Conservation (phyloP, 2,888 invertebrate species). For the Drosophila setosimentum region DNA sequence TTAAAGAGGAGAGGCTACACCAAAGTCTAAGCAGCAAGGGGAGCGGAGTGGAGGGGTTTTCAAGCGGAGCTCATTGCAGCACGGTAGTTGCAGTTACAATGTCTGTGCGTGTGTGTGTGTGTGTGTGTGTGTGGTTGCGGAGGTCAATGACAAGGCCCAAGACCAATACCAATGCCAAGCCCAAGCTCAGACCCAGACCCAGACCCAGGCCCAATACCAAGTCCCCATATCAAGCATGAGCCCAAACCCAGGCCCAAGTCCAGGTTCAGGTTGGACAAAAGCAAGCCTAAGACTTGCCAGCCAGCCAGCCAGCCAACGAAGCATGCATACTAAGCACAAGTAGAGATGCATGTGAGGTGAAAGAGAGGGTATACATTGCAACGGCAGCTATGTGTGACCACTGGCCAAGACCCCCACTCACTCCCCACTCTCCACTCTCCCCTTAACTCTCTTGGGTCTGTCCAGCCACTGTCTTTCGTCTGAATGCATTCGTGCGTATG, state of each 20-base stretch:
- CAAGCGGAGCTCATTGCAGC: conserved; percentile 2
- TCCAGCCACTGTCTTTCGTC: conserved; percentile 8
- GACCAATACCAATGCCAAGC: neutral
- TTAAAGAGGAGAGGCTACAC: conserved; percentile 13
- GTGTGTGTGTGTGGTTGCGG: conserved; percentile 36
- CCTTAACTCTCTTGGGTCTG: neutral
- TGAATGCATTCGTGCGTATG: conserved; percentile 72
- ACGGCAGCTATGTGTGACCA: conserved; percentile 66
- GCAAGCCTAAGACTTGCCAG: conserved; percentile 46
- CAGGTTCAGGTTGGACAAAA: conserved; percentile 19
- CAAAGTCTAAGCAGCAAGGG: neutral
- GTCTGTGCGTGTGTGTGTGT: conserved; percentile 31
- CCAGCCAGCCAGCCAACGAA: conserved; percentile 59
- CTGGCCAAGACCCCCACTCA: conserved; percentile 34
- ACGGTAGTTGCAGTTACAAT: conserved; percentile 75
- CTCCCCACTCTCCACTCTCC: neutral
- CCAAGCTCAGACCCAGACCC: conserved; percentile 2
- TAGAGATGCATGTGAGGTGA: neutral
- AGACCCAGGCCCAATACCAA: neutral
- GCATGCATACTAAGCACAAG: conserved; percentile 72
- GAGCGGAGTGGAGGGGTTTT: neutral
- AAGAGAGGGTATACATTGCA: neutral
- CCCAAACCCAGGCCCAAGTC: conserved; percentile 19
- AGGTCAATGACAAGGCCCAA: conserved; percentile 71
- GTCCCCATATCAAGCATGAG: conserved; percentile 1